These are phyloP conservation scores for Buphagus erythrorhynchus DNA, from an alignment of 2,797 vertebrate genomes.

Conservation along the genomic window DNA sequence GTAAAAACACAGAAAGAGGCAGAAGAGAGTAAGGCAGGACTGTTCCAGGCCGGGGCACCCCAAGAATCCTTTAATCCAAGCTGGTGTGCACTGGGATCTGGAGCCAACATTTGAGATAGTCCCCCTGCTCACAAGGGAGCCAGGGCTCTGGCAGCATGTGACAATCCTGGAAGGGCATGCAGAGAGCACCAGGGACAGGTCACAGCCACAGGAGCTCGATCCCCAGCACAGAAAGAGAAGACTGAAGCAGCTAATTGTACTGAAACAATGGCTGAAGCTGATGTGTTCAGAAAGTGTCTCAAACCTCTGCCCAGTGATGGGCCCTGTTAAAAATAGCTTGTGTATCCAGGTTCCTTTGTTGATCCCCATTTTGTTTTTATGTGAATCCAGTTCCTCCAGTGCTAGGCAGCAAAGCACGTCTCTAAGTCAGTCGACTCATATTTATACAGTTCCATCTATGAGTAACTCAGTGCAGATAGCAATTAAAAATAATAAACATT, in stretches of 20 bases:
- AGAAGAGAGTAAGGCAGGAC: neutral
- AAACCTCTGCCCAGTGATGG: accelerated
- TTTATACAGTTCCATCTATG: neutral
- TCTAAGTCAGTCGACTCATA: neutral
- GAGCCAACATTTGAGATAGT: neutral
- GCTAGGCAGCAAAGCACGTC: neutral
- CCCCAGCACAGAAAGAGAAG: neutral
- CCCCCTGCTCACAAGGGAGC: neutral
- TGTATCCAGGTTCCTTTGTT: neutral
- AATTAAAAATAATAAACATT: neutral
- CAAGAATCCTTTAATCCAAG: neutral
- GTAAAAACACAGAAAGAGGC: neutral
- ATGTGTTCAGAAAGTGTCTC: neutral
- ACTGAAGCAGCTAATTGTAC: neutral
- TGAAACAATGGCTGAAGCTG: neutral
- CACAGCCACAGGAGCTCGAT: accelerated
- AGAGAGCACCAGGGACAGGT: neutral
- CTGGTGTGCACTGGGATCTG: too few relatives aligned
- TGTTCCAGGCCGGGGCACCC: neutral
- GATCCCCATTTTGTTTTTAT: neutral
- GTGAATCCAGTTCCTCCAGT: neutral
- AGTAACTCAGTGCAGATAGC: neutral
- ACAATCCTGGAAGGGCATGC: neutral
- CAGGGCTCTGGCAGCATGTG: neutral
- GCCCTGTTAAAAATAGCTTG: neutral